Evolutionary conservation across 2,888 invertebrate species (phyloP), one percentile per base, ranked within the genome.

Genomic region (Pachydiplax longipennis): DNA sequence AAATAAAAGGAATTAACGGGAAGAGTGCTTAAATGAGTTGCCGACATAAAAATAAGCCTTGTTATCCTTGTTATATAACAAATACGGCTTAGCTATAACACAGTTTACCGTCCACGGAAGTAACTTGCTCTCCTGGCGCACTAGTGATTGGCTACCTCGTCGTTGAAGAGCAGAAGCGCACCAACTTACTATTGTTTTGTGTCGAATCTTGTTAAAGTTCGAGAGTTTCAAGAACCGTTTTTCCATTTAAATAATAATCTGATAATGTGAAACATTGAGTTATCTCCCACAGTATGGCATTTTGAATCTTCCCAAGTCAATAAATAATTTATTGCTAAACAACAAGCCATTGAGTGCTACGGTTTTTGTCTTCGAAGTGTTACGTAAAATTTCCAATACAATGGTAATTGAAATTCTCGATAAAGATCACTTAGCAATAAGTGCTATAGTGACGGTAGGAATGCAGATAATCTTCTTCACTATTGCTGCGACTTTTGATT

Each of bases 401-500:
- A 97, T 97, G 97, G 96, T 96, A 93, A 96, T 97, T 90, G 94
- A 95, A 92, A 95, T 98, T 92, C 95, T 97, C 94, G 98, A 98
- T 94, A 96, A 96, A 92, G 97, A 97, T 94, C 98, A 98, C 94
- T 96, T 97, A 93, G 97, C 97, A 92, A 96, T 98, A 92, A 97
- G 97, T 94, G 98, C 97, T 48, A 97, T 98, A 94, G 97, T 98
- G 90, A 97, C 97, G 0, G 96, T 97, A 53, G 95, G 96, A 40
- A 96, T 98, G 97, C 98, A 98, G 94, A 95, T 98, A 91, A 95
- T 97, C 90, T 98, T 98, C 94, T 98, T 98, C 94, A 95, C 97
- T 73, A 96, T 98, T 92, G 98, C 98, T 80, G 97, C 98, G 8
- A 95, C 96, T 91, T 97, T 97, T 92, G 97, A 98, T 94, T 96